These are phyloP conservation scores for Cephonodes hylas DNA, from an alignment of 2,888 invertebrate genomes.

Conservation along the genomic window DNA sequence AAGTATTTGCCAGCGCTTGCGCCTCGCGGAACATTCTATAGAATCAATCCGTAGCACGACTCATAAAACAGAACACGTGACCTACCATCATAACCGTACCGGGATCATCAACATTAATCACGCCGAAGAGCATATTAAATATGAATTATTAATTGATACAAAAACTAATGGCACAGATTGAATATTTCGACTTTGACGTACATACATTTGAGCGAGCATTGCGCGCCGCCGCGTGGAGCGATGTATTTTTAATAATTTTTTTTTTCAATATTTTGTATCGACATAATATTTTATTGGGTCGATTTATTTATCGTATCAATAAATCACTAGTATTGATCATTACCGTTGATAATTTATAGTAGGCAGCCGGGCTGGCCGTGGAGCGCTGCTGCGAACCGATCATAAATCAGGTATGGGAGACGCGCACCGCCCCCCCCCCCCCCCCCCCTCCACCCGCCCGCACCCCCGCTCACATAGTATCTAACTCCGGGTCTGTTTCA, in stretches of 20 bases:
- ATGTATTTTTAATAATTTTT: too few relatives aligned
- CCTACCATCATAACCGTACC: not conserved
- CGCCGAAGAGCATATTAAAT: conserved; percentile 16
- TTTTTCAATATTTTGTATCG: not conserved
- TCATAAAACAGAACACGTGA: not conserved
- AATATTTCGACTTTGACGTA: conserved; percentile 14
- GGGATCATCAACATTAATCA: conserved; percentile 13
- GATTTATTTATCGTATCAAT: conserved; percentile 71
- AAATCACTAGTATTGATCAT: conserved; percentile 73
- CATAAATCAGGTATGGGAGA: conserved; percentile 13
- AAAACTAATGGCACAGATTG: conserved; percentile 12
- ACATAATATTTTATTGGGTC: conserved; percentile 41
- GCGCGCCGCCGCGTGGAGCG: not conserved
- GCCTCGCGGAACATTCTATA: not conserved
- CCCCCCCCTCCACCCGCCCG: not conserved
- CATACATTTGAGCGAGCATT: not conserved
- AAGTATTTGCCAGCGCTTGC: too few relatives aligned
- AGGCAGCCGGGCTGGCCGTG: conserved; percentile 36
- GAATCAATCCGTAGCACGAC: not conserved
- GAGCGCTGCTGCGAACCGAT: conserved; percentile 7
- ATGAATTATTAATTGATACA: conserved; percentile 10
- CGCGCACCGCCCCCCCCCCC: not conserved
- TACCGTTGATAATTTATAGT: conserved; percentile 75
- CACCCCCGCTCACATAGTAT: not conserved
- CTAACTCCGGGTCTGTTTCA: not conserved